Percentiles rank a stretch among this genome's conserved stretches.
phyloP scores from a whole-genome alignment of 2,797 vertebrate species.

The Platalea minor region DNA sequence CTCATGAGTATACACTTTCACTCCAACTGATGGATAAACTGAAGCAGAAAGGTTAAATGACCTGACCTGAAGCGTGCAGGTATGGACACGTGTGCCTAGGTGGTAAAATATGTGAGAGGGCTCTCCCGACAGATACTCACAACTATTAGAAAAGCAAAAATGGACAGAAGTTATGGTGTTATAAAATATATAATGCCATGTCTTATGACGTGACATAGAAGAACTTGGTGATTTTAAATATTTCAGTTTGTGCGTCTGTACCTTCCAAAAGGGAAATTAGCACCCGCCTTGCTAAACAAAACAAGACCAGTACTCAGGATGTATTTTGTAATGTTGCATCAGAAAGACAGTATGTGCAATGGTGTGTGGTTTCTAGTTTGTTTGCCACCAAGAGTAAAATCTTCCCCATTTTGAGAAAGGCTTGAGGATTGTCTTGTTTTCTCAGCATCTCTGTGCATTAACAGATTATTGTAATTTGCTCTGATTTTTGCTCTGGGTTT shows the following conservation, averaged over 20 bases:
- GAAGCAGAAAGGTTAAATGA: neutral
- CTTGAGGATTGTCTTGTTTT: neutral
- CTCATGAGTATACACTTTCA: neutral
- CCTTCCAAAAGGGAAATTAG: conserved; percentile 5
- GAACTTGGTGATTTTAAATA: neutral
- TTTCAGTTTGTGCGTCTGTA: neutral
- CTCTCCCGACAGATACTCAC: neutral
- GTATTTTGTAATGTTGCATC: conserved; percentile 48
- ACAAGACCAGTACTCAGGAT: conserved; percentile 17
- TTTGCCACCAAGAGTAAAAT: neutral
- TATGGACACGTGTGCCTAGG: neutral
- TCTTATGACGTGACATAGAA: neutral
- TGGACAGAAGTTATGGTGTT: neutral
- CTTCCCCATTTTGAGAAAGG: neutral
- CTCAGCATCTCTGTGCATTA: neutral
- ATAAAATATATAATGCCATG: neutral
- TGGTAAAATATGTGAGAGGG: neutral
- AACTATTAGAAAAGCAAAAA: neutral
- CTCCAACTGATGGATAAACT: neutral
- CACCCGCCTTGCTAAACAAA: neutral
- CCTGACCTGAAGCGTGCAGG: neutral
- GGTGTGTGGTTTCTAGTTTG: conserved; percentile 32
- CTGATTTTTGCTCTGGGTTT: neutral
- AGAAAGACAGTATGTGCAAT: conserved; percentile 14
- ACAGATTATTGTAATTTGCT: neutral